Evolutionary conservation across 92 coral and sea anemone species (phyloP), one percentile per base, ranked within the genome.

Genomic region (Palythoa heliodiscus): DNA sequence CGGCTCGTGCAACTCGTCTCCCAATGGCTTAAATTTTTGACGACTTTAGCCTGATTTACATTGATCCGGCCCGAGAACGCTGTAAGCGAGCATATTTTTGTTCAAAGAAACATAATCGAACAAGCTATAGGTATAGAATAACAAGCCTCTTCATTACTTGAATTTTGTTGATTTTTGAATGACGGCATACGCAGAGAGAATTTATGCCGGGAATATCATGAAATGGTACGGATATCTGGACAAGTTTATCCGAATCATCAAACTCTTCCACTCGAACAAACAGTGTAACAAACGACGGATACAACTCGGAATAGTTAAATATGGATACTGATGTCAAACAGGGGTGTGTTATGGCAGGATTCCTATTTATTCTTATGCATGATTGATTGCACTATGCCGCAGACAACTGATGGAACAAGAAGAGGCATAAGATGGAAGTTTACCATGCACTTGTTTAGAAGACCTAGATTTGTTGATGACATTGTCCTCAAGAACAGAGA

Each of bases 331-430:
- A 52, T 13, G 76, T 71, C 76, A 71, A 71, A 71, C 76, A 71
- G 53, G 76, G 53, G 5, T 40, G 76, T 52, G 76, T 71, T 71
- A 71, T 39, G 76, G 76, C 76, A 71, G 54, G 76, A 71, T 71
- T 71, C 22, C 11, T 71, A 37, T 71, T 71, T 15, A 37, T 71
- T 37, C 53, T 39, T 15, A 11, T 39, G 53, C 35, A 35, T 12
- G 50, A 43, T 7, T 43, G 8, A 7, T 7, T 43, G 4, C 24
- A 38, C n/a, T 71, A 37, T 71, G 76, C 76, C 54, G 14, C 39
- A 39, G 76, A 71, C 53, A 71, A 71, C 53, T 9, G 76, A 71
- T 2, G 76, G 35, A 1, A 29, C 35, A 29, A 29, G 35, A 29
- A 29, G 35, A 29, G 35, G 0, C 1, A 29, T 29, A 29, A 29